A percentile compares a stretch with the other conserved stretches of the same genome.
phyloP scores from a whole-genome alignment of 2,888 invertebrate genomes.

The Parascotia fuliginaria region DNA sequence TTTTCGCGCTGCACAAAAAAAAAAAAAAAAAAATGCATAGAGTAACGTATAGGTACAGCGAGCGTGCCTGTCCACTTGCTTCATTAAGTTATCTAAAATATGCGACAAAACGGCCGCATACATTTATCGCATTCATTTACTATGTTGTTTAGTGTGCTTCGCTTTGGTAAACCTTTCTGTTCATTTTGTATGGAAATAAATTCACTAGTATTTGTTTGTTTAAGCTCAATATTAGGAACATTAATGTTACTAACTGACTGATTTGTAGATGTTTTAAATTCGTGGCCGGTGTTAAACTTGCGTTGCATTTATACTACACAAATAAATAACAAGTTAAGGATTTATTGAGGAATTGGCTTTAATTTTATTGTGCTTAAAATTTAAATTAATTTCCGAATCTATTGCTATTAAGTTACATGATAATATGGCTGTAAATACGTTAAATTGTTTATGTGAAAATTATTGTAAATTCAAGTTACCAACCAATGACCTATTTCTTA shows the following conservation, averaged over 20 bases:
- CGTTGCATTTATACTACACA: constrained; percentile 8
- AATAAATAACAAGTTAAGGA: constrained; percentile 2
- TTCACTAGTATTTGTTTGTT: constrained; percentile 31
- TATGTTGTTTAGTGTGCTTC: constrained; percentile 12
- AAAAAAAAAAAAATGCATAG: constrained; percentile 1
- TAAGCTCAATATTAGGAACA: constrained; percentile 16
- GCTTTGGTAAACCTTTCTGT: constrained; percentile 12
- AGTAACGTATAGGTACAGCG: no score
- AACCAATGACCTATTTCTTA: no score
- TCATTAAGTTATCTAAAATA: constrained; percentile 18
- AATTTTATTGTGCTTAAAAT: no score
- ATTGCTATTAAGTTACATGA: no score
- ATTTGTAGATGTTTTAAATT: constrained; percentile 37
- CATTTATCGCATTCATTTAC: constrained; percentile 27
- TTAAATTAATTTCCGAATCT: no score
- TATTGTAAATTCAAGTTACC: no score
- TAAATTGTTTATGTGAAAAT: no score
- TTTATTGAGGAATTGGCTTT: constrained; percentile 6
- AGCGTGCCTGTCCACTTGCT: constrained; percentile 9
- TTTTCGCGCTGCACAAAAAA: no score
- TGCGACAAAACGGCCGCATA: constrained; percentile 3
- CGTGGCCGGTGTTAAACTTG: constrained; percentile 18
- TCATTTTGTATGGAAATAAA: constrained; percentile 32
- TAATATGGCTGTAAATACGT: no score
- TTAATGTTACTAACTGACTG: constrained; percentile 25